Evolutionary conservation across 2,797 vertebrate genomes (phyloP).

Genomic region (Peromyscus melanophrys): DNA sequence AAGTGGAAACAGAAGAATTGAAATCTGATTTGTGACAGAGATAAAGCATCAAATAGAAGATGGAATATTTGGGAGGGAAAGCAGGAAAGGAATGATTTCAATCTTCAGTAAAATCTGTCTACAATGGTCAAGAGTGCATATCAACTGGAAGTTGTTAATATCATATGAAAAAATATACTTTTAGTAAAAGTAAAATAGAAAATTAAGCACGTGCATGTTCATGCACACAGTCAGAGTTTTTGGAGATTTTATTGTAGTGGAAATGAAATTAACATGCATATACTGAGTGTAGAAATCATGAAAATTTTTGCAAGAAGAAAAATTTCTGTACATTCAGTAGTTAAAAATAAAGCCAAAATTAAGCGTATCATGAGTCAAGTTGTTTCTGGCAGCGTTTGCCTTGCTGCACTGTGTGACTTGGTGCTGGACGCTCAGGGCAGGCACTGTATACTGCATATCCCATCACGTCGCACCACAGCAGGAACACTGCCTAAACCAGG

Average conservation of each 20-base stretch:
- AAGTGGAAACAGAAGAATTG: neutral
- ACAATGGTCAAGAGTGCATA: neutral
- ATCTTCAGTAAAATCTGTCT: neutral
- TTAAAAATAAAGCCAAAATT: neutral
- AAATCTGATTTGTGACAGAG: neutral
- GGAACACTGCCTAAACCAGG: neutral
- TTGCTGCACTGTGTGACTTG: accelerated
- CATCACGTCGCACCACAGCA: accelerated
- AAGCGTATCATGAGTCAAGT: neutral
- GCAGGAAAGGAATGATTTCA: neutral
- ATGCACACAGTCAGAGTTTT: neutral
- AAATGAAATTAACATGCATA: neutral
- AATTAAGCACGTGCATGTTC: neutral
- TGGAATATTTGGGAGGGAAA: neutral
- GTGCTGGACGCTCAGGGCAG: neutral
- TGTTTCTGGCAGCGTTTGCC: neutral
- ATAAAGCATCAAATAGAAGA: neutral
- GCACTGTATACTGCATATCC: too few species aligned
- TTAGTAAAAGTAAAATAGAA: neutral
- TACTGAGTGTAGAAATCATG: neutral
- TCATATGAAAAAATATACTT: neutral
- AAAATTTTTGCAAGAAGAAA: neutral
- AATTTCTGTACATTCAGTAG: neutral
- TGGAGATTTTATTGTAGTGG: neutral
- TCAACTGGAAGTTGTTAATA: neutral